Conservation (phyloP, 2,113 vertebrate species). For the Pseudorasbora parva region DNA sequence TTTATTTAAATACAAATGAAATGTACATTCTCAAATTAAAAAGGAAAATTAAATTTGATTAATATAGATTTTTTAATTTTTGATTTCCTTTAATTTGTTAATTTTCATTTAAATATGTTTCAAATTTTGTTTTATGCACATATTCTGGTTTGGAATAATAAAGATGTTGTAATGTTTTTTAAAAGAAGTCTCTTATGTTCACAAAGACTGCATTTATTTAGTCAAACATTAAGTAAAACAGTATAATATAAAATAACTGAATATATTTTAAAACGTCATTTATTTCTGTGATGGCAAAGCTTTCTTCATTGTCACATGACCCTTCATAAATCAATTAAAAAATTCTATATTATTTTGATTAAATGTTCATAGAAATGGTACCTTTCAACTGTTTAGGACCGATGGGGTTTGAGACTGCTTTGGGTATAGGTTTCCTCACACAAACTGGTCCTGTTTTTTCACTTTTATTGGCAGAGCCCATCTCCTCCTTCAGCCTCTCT, state of each 20-base stretch:
- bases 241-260: background rate
- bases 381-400: conserved; percentile 82
- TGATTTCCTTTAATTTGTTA: background rate
- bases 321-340: background rate
- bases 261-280: background rate
- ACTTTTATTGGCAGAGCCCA: conserved; percentile 60
- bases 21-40: background rate
- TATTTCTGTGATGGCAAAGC: background rate
- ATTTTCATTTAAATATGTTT: background rate
- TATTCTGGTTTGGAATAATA: background rate
- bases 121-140: background rate
- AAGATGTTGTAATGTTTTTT: background rate
- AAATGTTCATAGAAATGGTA: conserved; percentile 58
- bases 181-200: background rate
- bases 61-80: background rate
- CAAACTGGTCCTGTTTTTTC: conserved; percentile 63
- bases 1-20: no score
- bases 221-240: background rate
- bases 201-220: background rate
- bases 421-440: conserved; percentile 68
- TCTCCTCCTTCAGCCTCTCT: conserved; percentile 70
- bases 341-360: background rate
- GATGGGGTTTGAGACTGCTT: conserved; percentile 70
- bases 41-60: background rate
- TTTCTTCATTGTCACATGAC: background rate